Evolutionary conservation across 37 sponge, comb jelly and placozoan species (phyloP).

Genomic region (Oopsacas minuta): DNA sequence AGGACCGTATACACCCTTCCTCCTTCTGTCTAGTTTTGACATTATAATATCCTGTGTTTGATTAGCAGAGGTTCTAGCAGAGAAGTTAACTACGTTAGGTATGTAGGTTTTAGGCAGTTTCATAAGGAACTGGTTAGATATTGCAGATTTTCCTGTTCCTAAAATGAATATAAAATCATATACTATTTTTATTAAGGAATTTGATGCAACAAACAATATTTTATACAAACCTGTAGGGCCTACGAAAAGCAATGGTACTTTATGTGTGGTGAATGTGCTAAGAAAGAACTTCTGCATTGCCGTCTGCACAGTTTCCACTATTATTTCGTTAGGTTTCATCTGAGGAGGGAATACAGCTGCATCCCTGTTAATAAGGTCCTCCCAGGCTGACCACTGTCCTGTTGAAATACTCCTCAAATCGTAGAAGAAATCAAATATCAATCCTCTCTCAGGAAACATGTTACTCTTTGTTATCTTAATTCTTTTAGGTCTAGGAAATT

Average conservation of each 20-base stretch:
- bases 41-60: constrained; percentile 91
- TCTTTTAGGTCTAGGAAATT: constrained; percentile 69
- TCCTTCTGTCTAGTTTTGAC: constrained; percentile 89
- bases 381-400: constrained; percentile 65
- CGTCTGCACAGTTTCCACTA: constrained; percentile 90
- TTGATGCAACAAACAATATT: background rate
- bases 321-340: constrained; percentile 73
- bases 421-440: constrained; percentile 80
- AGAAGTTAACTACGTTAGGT: constrained; percentile 91
- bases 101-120: constrained; percentile 79
- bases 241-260: constrained; percentile 72
- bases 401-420: constrained; percentile 26
- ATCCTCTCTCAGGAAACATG: constrained; percentile 73
- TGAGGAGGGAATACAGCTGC: constrained; percentile 24
- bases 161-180: background rate
- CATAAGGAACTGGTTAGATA: constrained; percentile 82
- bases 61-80: constrained; percentile 84
- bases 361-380: constrained; percentile 45
- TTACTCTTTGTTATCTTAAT: constrained; percentile 79
- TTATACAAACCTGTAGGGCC: constrained; percentile 65
- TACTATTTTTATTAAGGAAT: background rate
- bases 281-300: constrained; percentile 75
- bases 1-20: constrained; percentile 90
- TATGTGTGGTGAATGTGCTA: constrained; percentile 44
- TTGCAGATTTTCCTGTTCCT: constrained; percentile 94